Evolutionary conservation across 1,140 invertebrate species (phyloP).

Genomic region (Pogonognathellus flavescens): DNA sequence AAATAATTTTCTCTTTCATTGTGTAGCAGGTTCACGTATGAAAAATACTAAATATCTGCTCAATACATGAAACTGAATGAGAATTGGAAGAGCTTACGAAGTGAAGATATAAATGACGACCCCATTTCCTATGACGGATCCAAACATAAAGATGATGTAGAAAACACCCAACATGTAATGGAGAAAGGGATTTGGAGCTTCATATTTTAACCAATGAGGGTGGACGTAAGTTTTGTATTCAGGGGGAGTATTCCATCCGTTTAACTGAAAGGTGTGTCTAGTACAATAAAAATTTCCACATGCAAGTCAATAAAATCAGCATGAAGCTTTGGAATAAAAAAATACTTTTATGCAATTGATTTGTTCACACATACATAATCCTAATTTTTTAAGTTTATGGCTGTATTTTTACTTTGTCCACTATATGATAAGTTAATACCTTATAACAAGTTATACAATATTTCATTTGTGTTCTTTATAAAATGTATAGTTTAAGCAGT

Average conservation of each 20-base stretch:
- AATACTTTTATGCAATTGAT: too few relatives aligned
- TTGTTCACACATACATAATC: too few relatives aligned
- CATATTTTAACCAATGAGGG: slow-evolving; percentile 85
- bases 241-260: slow-evolving; percentile 83
- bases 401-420: too few relatives aligned
- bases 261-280: slow-evolving; percentile 71
- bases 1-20: slow-evolving; percentile 66
- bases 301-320: not conserved
- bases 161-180: slow-evolving; percentile 86
- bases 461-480: too few relatives aligned
- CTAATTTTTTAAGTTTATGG: too few relatives aligned
- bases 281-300: not conserved
- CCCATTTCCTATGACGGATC: slow-evolving; percentile 85
- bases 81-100: slow-evolving; percentile 76
- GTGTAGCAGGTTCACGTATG: too few relatives aligned
- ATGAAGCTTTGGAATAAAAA: too few relatives aligned
- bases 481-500: too few relatives aligned
- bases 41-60: too few relatives aligned
- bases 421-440: too few relatives aligned
- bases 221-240: slow-evolving; percentile 83
- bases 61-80: not conserved
- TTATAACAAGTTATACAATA: too few relatives aligned
- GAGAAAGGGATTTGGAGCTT: slow-evolving; percentile 83
- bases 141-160: slow-evolving; percentile 84
- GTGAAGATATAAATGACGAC: slow-evolving; percentile 91